Conservation (phyloP, 2,888 invertebrate species). For the Cantharis rufa region DNA sequence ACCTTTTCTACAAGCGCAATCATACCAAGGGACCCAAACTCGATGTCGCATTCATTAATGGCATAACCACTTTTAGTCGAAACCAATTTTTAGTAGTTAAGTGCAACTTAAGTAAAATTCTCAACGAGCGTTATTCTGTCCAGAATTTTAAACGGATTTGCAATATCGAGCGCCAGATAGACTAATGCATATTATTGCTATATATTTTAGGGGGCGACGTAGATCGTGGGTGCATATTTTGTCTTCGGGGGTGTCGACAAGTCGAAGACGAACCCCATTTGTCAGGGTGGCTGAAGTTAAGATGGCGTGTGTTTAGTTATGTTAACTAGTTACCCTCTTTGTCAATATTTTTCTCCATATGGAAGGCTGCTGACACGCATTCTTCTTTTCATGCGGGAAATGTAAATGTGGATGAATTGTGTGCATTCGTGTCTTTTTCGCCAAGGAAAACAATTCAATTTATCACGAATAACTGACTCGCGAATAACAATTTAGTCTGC, state of each 20-base stretch:
- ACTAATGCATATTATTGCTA: slow-evolving; percentile 4
- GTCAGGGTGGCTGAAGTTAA: slow-evolving; percentile 38
- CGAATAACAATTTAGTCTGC: slow-evolving; percentile 21
- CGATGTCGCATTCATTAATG: slow-evolving; percentile 28
- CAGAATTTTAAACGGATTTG: not conserved
- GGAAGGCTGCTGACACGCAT: slow-evolving; percentile 38
- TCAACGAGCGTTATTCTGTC: not conserved
- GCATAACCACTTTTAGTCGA: slow-evolving; percentile 13
- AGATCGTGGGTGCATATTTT: slow-evolving; percentile 30
- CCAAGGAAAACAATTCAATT: slow-evolving; percentile 31
- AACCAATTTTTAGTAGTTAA: not conserved
- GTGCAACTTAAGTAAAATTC: not conserved
- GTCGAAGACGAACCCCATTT: slow-evolving; percentile 41
- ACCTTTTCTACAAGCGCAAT: slow-evolving; percentile 32
- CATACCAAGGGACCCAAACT: slow-evolving; percentile 33
- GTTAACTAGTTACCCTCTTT: slow-evolving; percentile 45
- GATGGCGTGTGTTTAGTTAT: slow-evolving; percentile 48
- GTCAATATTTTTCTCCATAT: slow-evolving; percentile 45
- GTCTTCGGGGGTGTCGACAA: slow-evolving; percentile 32
- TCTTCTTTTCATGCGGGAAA: slow-evolving; percentile 30
- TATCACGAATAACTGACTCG: slow-evolving; percentile 27
- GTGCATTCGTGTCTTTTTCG: slow-evolving; percentile 26
- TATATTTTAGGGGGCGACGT: slow-evolving; percentile 17
- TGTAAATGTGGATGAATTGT: slow-evolving; percentile 35
- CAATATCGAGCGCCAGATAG: not conserved